These are phyloP conservation scores for Corynorhinus townsendii DNA, from an alignment of 2,113 vertebrate genomes.

Conservation along the genomic window DNA sequence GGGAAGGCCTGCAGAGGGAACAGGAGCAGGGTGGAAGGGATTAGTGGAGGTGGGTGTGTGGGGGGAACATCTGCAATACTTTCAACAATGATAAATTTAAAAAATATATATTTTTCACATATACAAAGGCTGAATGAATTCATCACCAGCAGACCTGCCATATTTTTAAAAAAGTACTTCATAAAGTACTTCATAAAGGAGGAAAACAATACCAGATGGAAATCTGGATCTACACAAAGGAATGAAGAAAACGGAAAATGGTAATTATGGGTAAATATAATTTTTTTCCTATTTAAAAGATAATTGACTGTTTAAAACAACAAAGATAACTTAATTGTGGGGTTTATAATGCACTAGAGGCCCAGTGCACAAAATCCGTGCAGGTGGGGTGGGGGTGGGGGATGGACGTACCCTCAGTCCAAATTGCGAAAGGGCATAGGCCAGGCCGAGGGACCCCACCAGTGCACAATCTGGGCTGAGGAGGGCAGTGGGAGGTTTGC, in stretches of 20 bases:
- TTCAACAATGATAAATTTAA: no score
- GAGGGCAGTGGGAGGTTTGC: no score
- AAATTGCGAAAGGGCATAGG: no score
- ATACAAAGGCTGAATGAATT: background rate
- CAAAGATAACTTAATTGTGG: background rate
- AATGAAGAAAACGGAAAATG: background rate
- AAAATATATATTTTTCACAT: background rate
- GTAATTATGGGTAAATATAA: background rate
- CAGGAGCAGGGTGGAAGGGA: no score
- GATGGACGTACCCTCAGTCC: no score
- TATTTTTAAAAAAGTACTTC: background rate
- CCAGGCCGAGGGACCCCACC: no score
- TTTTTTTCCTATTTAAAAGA: background rate
- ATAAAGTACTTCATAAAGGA: background rate
- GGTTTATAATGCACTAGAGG: background rate
- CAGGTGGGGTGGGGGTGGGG: no score
- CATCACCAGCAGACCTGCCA: background rate
- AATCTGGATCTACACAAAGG: background rate
- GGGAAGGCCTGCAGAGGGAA: no score
- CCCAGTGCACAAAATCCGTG: no score
- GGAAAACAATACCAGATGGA: background rate
- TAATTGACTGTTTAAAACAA: background rate
- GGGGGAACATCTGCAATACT: no score
- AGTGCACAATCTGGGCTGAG: no score
- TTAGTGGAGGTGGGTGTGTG: no score